A percentile compares a stretch with the other conserved stretches of the same genome.
phyloP scores from a whole-genome alignment of 53 echinoderm and acorn worm species.

The Henricia sp. region DNA sequence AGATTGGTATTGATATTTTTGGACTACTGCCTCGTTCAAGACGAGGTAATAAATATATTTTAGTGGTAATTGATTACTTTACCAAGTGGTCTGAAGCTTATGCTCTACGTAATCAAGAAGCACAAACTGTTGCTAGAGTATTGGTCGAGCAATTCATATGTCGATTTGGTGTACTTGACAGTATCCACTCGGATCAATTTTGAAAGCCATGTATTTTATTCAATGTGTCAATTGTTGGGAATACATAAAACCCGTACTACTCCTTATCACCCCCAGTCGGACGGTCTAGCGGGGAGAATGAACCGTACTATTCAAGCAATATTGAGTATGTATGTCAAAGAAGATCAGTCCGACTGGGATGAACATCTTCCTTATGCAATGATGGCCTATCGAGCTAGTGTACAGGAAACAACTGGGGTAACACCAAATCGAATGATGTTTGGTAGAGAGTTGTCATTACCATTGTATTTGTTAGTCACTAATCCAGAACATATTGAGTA shows the following conservation, averaged over 20 bases:
- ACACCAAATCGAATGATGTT: not conserved
- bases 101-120: slow-evolving; percentile 3
- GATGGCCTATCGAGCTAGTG: slow-evolving; percentile 12
- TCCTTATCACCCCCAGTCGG: slow-evolving; percentile 3
- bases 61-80: not conserved
- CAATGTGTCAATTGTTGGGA: not conserved
- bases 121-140: not conserved
- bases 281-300: not conserved
- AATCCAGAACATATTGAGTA: not conserved
- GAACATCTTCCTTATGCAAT: slow-evolving; percentile 14
- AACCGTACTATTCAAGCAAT: slow-evolving; percentile 3
- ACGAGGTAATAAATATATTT: no score
- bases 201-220: not conserved
- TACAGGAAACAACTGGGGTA: slow-evolving; percentile 14
- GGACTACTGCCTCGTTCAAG: no score
- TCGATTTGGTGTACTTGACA: not conserved
- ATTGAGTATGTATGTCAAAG: slow-evolving; percentile 12
- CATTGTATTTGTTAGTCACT: not conserved
- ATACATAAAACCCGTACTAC: slow-evolving; percentile 12
- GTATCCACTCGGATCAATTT: slow-evolving; percentile 14
- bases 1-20: no score
- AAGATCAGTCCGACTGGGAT: slow-evolving; percentile 11
- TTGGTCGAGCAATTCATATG: slow-evolving; percentile 9
- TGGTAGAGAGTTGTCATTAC: not conserved
- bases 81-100: slow-evolving; percentile 8